Base-by-base conservation (phyloP, 1,140 invertebrate genomes). In the Leptestheria dahalacensis region DNA sequence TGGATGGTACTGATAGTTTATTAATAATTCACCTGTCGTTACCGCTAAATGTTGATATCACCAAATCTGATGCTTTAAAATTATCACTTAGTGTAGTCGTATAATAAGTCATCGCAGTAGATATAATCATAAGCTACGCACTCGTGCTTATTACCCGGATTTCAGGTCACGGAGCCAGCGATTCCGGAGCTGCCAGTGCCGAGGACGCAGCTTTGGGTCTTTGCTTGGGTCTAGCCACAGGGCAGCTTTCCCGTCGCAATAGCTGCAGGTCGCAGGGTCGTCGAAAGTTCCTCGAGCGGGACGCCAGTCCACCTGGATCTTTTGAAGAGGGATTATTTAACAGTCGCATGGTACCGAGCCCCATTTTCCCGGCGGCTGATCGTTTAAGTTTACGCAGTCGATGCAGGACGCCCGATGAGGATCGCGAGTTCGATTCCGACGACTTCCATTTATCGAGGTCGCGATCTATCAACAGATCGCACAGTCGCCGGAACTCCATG, bases 361-460 rank as follows among this genome's bases (percentile, higher is more conserved):
- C 53, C 25, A 33, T 55, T 33, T 55, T 29, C 33, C 53, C 53
- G 23, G 20, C 15, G 26, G 23, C 25, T 15, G 21, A 33, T 33
- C 28, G 53, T 12, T 15, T 41, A 15, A 41, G 33, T 41, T 15
- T 55, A 11, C 23, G 33, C 23, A 55, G 25, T 9, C 25, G 53
- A 21, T 25, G 25, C 25, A 55, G 53, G 25, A 51, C 47, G 4
- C 24, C 23, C n/a, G 58, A 60, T 29, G 58, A 49, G 12, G 58
- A 60, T 50, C 48, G 26, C n/a, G 58, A 60, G 24, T 48, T 59
- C 28, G 58, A 60, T 15, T 21, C 47, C 11, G 58, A 60, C 2
- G 58, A 52, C 11, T 50, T 49, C 21, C 58, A 48, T 20, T 29
- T 49, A 3, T 28, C 58, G 3, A 48, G 58, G 26, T 33, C 29